A percentile compares a stretch with the other conserved stretches of the same genome.
Evolutionary conservation across 2,113 vertebrate genomes (phyloP).

Genomic region (Macquaria australasica): DNA sequence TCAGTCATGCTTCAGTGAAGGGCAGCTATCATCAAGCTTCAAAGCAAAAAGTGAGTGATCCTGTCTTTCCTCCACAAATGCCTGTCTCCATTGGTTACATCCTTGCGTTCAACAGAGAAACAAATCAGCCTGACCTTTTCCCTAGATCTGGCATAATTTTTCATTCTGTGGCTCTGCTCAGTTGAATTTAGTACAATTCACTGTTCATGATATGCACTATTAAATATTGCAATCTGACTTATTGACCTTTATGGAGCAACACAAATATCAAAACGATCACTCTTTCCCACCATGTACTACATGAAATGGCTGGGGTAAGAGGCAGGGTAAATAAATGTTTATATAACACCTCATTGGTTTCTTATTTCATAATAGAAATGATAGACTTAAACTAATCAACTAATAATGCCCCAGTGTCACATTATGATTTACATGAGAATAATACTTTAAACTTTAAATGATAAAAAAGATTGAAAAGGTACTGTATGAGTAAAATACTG

Average conservation of each 20-base stretch:
- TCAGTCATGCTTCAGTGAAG: conserved; percentile 8
- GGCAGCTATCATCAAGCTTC: neutral
- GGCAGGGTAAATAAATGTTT: neutral
- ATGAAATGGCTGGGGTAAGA: neutral
- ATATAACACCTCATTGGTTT: neutral
- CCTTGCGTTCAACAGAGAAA: conserved; percentile 21
- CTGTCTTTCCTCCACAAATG: conserved; percentile 3
- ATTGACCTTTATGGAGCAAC: conserved; percentile 60
- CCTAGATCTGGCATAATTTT: conserved; percentile 31
- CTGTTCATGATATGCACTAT: conserved; percentile 53
- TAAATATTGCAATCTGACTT: conserved; percentile 62
- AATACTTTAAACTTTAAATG: neutral
- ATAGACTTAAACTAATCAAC: neutral
- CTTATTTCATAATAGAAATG: neutral
- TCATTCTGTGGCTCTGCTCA: conserved; percentile 39
- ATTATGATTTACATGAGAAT: neutral
- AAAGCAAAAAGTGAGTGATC: conserved; percentile 10
- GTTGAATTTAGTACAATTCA: conserved; percentile 50
- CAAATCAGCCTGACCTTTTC: conserved; percentile 56
- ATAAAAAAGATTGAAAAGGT: neutral
- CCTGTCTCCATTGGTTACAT: conserved; percentile 34
- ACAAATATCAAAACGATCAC: conserved; percentile 54
- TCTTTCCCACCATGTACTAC: conserved; percentile 15
- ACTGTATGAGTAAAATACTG: neutral
- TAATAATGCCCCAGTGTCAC: neutral